Evolutionary conservation across 1,140 invertebrate species (phyloP), one percentile per base, ranked within the genome.

Genomic region (Bombus superbus): DNA sequence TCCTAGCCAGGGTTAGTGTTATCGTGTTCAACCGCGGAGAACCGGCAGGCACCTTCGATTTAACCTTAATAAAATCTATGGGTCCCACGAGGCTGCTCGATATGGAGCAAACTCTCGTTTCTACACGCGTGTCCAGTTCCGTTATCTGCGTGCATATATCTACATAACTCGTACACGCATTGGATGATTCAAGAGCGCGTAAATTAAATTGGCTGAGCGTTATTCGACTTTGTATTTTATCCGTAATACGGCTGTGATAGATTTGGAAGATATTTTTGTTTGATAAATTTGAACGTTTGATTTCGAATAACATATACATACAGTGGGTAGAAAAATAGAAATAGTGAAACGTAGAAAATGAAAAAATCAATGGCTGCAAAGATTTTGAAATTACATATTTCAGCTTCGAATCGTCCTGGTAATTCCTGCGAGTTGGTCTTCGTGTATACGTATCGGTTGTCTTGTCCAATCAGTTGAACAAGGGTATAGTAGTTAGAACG

Each of bases 1-100:
- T 76, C 13, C 18, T 47, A 40, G 78, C 15, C 44, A 28, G 53
- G 81, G 87, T 93, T 92, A 32, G 32, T 91, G 89, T 93, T 93
- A 93, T 92, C 92, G 90, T 90, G 90, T 88, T 92, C 87, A 90
- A 85, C 89, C 83, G 89, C 89, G 77, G 83, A 83, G 91, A 93
- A 66, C 91, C 91, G 90, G 88, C 92, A 89, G 86, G 82, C 92
- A 93, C 89, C 91, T 92, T 92, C 91, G 88, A 93, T 92, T 93
- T 92, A 93, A 90, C 90, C 90, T 92, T 93, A 94, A 93, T 92
- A 93, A 93, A 93, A 94, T 93, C 89, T 90, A 93, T 94, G 93
- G 88, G 91, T 94, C 93, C 91, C 93, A 79, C 83, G 89, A 87
- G 90, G 83, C 87, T 72, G 78, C 86, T 82, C 84, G 90, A 86